phyloP scores from a whole-genome alignment of 2,888 invertebrate genomes.

The Nomada flava region DNA sequence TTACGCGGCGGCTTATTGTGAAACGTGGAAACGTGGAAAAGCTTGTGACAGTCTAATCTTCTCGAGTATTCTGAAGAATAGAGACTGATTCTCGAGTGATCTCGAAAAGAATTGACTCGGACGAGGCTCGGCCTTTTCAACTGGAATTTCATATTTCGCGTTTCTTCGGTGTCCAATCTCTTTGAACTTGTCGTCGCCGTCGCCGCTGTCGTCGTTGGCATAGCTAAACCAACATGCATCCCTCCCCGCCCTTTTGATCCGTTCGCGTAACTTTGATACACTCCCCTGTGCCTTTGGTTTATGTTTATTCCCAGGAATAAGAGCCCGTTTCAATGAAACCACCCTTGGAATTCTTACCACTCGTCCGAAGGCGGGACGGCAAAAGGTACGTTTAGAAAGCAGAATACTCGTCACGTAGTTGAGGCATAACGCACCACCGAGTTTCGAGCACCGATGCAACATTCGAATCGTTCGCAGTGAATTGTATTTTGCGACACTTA shows the following conservation, averaged over 20 bases:
- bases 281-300: conserved; percentile 2
- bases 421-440: background rate
- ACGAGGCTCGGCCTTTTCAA: conserved; percentile 33
- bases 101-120: conserved; percentile 75
- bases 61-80: conserved; percentile 81
- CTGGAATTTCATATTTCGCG: conserved; percentile 64
- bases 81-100: conserved; percentile 79
- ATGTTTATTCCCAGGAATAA: conserved; percentile 39
- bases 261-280: conserved; percentile 33
- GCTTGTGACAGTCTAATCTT: conserved; percentile 82
- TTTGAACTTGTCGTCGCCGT: conserved; percentile 46
- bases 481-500: conserved; percentile 35
- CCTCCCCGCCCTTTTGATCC: conserved; percentile 39
- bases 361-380: conserved; percentile 25
- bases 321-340: conserved; percentile 23
- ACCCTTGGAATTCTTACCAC: conserved; percentile 31
- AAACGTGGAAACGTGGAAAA: conserved; percentile 81
- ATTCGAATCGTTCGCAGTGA: conserved; percentile 30
- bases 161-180: conserved; percentile 30
- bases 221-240: conserved; percentile 7
- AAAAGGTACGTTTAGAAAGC: conserved; percentile 42
- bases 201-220: conserved; percentile 5
- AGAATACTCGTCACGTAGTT: conserved; percentile 26
- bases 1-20: conserved; percentile 74
- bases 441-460: conserved; percentile 15